Evolutionary conservation across 1,140 invertebrate species (phyloP), one percentile per base, ranked within the genome.

Genomic region (Oreohelix idahoensis): DNA sequence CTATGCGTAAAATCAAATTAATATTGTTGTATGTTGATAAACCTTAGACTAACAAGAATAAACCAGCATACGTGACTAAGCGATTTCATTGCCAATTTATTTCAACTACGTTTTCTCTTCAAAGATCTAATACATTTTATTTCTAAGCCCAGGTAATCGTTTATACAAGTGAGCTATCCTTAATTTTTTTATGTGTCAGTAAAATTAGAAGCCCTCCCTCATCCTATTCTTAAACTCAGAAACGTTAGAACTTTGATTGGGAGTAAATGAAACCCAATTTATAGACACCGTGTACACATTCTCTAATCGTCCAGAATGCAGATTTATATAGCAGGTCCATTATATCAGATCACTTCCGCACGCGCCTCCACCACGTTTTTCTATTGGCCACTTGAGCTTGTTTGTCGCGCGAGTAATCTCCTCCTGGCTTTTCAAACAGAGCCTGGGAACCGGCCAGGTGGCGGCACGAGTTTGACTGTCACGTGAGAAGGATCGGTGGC

Each of bases 351-450:
- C 71, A 74, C 38, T 49, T 45, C 77, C 36, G 53, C 77, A 79
- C 38, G 77, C 53, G 77, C 51, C 32, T 36, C 29, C 58, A 69
- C 36, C 77, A 79, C 77, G 58, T 79, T 69, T 79, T 63, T 15
- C 29, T 38, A 49, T 51, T 36, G 58, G 32, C 77, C 77, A 79
- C 77, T 79, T 79, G 77, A 79, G 77, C 77, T 38, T 79, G 77
- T 79, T 79, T 79, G 58, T 36, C 45, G 15, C 29, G 32, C 77
- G 17, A 79, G 77, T 79, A 79, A 79, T 79, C 77, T 79, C 32
- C 77, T 32, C 77, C 58, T 79, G 77, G 77, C 77, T 79, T 79
- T 69, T 79, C 77, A 79, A 79, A 79, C 77, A 79, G 77, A 79
- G 77, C 77, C 36, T 79, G 77, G 77, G 77, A 79, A 26, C 29